Conservation (phyloP, 2,888 invertebrate species). For the Drosophila picticornis region DNA sequence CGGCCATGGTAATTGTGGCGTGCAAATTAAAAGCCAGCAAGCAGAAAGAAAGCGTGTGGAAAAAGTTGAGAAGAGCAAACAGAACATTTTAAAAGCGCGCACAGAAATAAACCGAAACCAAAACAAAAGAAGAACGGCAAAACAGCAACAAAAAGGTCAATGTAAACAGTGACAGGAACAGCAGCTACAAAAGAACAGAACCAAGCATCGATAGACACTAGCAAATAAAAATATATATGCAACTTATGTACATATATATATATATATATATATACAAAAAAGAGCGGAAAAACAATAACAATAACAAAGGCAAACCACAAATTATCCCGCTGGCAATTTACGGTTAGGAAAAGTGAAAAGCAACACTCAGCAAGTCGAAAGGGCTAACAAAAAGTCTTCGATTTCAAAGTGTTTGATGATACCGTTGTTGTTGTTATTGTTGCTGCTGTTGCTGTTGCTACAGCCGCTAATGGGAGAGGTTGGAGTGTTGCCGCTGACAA, state of each 20-base stretch:
- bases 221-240: constrained; percentile 42
- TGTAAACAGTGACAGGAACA: constrained; percentile 64
- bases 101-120: constrained; percentile 55
- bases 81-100: constrained; percentile 59
- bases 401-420: constrained; percentile 74
- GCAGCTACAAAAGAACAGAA: constrained; percentile 27
- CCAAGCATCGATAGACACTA: constrained; percentile 44
- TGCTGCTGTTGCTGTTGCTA: constrained; percentile 24
- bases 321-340: constrained; percentile 78
- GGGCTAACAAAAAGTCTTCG: constrained; percentile 69
- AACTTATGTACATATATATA: constrained; percentile 2
- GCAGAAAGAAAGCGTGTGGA: constrained; percentile 51
- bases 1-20: constrained; percentile 80
- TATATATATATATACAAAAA: constrained; percentile 12
- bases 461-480: constrained; percentile 66
- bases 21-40: constrained; percentile 79
- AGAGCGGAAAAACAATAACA: constrained; percentile 34
- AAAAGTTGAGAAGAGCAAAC: constrained; percentile 66
- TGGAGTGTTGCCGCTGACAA: constrained; percentile 73
- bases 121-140: constrained; percentile 39
- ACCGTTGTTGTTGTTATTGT: constrained; percentile 19
- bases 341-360: constrained; percentile 69
- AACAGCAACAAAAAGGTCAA: constrained; percentile 15
- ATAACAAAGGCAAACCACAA: constrained; percentile 60
- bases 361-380: constrained; percentile 42